Base-by-base conservation (phyloP, 1,140 invertebrate genomes). In the Thalassaphorura encarpata region DNA sequence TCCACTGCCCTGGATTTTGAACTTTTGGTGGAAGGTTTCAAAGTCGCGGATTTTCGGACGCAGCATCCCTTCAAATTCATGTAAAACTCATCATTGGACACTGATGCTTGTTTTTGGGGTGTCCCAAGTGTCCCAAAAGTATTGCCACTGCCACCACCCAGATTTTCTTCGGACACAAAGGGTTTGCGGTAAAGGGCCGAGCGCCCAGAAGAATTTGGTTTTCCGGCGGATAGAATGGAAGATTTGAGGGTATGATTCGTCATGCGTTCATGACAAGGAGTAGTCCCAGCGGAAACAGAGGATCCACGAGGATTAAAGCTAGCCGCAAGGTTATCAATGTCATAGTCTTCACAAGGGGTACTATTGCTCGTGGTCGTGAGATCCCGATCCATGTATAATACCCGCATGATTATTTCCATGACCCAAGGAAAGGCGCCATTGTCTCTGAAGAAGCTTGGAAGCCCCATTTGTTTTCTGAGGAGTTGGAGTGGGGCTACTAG, bases 1-100 rank as follows among this genome's bases (percentile, higher is more conserved):
- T 65, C 60, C 1, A 62, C 63, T n/a, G 21, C 16, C 16, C 4
- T 21, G 21, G 27, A 18, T 29, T 11, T 27, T 6, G 46, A 5
- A 36, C 4, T 6, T n/a, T 16, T 28, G 6, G 39, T 19, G 8
- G 48, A 19, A 1, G 59, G 49, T 36, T 61, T 62, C 2, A 65
- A 54, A 1, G 63, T 65, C 19, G 63, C 50, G 56, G 60, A 62
- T 27, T 65, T 65, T n/a, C 63, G 28, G 1, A 56, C 58, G 23
- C 29, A 41, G 27, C 41, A 48, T 15, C 55, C 62, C 26, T 64
- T 56, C 11, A 49, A 24, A 33, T 61, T 59, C n/a, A 58, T 16
- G 24, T 58, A 55, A 52, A 58, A 62, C 18, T 56, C 52, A 19
- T 58, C 54, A 29, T 49, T 15, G 3, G 54, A 39, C 2, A 36